Conservation (phyloP, 2,888 invertebrate species). For the Drosophila peninsularis region DNA sequence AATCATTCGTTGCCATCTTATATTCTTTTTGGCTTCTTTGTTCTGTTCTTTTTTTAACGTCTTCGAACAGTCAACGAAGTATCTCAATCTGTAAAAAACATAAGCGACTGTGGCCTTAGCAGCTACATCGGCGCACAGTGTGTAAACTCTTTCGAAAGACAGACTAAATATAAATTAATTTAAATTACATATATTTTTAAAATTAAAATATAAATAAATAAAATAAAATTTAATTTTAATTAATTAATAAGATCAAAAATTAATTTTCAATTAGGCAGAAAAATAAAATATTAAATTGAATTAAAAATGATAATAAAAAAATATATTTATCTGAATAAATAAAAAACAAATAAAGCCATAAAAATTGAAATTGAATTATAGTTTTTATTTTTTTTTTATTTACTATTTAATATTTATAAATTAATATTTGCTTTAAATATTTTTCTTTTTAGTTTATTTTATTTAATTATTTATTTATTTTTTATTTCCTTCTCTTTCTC, state of each 20-base stretch:
- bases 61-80: constrained; percentile 26
- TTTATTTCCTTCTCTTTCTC: background rate
- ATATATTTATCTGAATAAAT: background rate
- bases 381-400: background rate
- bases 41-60: constrained; percentile 21
- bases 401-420: background rate
- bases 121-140: constrained; percentile 3
- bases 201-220: too few species aligned
- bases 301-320: too few species aligned
- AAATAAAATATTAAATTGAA: background rate
- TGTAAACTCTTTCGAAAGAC: background rate
- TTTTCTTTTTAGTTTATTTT: background rate
- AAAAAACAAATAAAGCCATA: background rate
- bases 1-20: constrained; percentile 54
- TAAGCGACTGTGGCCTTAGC: constrained; percentile 16
- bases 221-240: background rate
- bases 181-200: background rate
- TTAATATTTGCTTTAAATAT: background rate
- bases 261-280: too few species aligned
- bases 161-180: background rate
- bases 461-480: background rate
- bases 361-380: background rate
- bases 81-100: constrained; percentile 21
- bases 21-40: constrained; percentile 22
- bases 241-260: background rate